Base-by-base conservation (phyloP, 2,888 invertebrate species). In the Acrobasis repandana region DNA sequence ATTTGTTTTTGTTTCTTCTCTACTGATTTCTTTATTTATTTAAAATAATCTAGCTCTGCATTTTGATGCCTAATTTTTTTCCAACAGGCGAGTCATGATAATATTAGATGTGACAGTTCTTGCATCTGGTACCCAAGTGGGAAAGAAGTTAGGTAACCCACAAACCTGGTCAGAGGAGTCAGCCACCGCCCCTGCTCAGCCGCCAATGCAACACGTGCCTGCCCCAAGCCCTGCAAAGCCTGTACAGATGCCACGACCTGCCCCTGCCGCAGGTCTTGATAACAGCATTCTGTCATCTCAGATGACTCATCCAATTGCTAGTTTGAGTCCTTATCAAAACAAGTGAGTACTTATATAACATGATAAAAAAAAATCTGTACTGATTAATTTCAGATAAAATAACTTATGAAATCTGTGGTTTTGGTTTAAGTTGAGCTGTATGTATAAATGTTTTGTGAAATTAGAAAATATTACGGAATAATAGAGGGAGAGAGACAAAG, bases 241-340 rank as follows among this genome's bases (percentile, higher is more conserved):
- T 1, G 61, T 68, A 34, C 62, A 68, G 49, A 71, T 69, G 36
- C 62, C 74, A 9, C 65, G 65, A 67, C 69, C 72, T 9, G 67
- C 77, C 61, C 68, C 81, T 56, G 68, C 77, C 69, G 70, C 79
- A 54, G 72, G 78, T 68, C 58, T 93, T 0, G 93, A 93, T 68
- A 71, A 79, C 0, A 92, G 88, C 79, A 46, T 86, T 69, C 65
- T 94, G 66, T 73, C 89, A 69, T 79, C 93, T 52, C 92, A 93
- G 68, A 86, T 93, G 82, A 94, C 95, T 28, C 94, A 95, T 83
- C 96, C 98, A 0, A 98, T 99, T 73, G 93, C 94, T 15, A 96
- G 96, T 71, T 93, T 99, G 11, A 98, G 97, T 70, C 98, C 98
- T 0, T 99, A 98, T 83, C 98, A 98, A 79, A 98, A 98, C 85